Base-by-base conservation (phyloP, 2,888 invertebrate species). In the Malthinus seriepunctatus region DNA sequence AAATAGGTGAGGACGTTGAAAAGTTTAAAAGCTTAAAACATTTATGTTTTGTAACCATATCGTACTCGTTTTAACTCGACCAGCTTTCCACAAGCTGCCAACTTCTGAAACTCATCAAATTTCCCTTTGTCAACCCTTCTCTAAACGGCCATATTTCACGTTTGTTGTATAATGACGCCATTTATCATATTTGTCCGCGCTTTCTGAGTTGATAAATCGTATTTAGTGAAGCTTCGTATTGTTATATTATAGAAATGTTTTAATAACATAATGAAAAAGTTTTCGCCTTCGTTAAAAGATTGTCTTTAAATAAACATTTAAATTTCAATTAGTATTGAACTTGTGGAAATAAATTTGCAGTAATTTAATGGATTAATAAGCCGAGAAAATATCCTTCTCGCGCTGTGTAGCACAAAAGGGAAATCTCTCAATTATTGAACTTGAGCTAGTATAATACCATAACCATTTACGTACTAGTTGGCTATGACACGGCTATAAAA, bases 111-210 rank as follows among this genome's bases (percentile, higher is more conserved):
- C 59, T 62, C 64, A 56, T 60, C 62, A 57, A 64, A 62, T 57
- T 60, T 58, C 57, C 55, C 55, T 57, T 51, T 60, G 65, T 62
- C 63, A 63, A 63, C 65, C 62, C 59, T 63, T 63, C 66, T 63
- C 65, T 60, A 49, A 58, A 54, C 53, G 60, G 62, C 63, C 66
- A 66, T 69, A 68, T 66, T 68, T 69, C 64, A 69, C 68, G 60
- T 68, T 65, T 66, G 65, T 62, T 62, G 61, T 64, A 68, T 68
- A 69, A 68, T 68, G 66, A 63, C 58, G 62, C 60, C 65, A 69
- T 69, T 69, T 66, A 68, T 69, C 68, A 69, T 61, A 52, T 60
- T 56, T 63, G 62, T 64, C 65, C 64, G 63, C 55, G 59, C 59
- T 42, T 42, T 51, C 54, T 51, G 37, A 56, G 51, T 63, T 64